Evolutionary conservation across 2,888 invertebrate genomes (phyloP).

Genomic region (Ophion slaviceki): DNA sequence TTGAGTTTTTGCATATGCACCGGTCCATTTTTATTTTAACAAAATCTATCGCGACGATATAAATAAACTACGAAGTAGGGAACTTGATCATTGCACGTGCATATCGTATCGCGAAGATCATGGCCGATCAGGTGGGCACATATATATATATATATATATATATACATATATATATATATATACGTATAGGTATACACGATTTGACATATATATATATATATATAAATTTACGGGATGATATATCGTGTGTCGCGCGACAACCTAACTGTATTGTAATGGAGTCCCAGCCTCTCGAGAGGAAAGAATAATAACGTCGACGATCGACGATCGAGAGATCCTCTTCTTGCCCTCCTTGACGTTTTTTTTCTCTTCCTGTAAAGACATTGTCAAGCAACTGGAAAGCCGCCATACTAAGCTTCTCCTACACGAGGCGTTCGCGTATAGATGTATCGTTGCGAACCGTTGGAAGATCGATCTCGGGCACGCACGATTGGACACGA

Average conservation of each 20-base stretch:
- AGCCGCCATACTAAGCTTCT: conserved; percentile 14
- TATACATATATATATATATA: conserved; percentile 61
- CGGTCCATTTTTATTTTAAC: neutral
- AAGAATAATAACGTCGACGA: conserved; percentile 57
- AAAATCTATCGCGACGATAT: neutral
- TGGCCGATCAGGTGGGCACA: conserved; percentile 74
- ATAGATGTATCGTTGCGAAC: conserved; percentile 34
- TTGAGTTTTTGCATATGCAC: neutral
- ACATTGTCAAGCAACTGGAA: conserved; percentile 21
- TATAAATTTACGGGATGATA: conserved; percentile 36
- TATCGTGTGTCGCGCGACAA: conserved; percentile 62
- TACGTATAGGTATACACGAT: conserved; percentile 62
- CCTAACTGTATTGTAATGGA: conserved; percentile 68
- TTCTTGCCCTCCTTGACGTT: conserved; percentile 50
- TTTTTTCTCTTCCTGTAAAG: conserved; percentile 16
- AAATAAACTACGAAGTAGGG: neutral
- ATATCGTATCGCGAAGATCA: conserved; percentile 63
- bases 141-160: conserved; percentile 63
- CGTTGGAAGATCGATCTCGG: conserved; percentile 63
- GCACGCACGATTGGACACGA: conserved; percentile 67
- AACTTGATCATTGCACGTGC: neutral
- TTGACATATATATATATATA: conserved; percentile 48
- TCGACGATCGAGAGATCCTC: conserved; percentile 44
- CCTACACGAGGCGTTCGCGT: neutral
- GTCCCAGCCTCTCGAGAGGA: conserved; percentile 50